Conservation (phyloP, 2,113 vertebrate species). For the Neogobius melanostomus region DNA sequence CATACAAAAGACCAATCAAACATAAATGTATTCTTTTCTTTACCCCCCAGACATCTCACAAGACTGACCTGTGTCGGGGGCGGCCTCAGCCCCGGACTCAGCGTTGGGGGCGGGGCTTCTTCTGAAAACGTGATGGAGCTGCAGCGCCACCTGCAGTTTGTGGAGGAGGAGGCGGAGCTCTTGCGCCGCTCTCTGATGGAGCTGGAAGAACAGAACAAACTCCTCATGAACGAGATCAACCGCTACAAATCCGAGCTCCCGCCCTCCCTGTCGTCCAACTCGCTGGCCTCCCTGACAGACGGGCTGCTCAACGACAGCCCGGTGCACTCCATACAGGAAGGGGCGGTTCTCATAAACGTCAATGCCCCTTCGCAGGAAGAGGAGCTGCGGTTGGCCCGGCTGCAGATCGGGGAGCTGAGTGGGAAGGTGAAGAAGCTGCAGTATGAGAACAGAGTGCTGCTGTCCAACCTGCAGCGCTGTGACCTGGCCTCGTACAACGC, state of each 20-base stretch:
- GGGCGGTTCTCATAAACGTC: slow-evolving; percentile 84
- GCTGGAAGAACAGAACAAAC: slow-evolving; percentile 97
- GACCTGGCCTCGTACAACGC: slow-evolving; percentile 91
- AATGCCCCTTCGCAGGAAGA: slow-evolving; percentile 80
- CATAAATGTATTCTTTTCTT: background rate
- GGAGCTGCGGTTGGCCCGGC: slow-evolving; percentile 85
- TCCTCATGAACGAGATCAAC: slow-evolving; percentile 91
- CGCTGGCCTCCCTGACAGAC: slow-evolving; percentile 47
- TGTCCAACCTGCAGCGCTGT: slow-evolving; percentile 95
- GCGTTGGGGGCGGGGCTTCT: slow-evolving; percentile 70
- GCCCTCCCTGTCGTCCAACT: slow-evolving; percentile 63
- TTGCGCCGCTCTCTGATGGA: slow-evolving; percentile 91
- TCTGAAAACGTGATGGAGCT: slow-evolving; percentile 90
- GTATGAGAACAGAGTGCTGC: slow-evolving; percentile 94
- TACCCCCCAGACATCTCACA: slow-evolving; percentile 54
- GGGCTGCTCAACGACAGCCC: slow-evolving; percentile 58
- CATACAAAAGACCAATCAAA: too few species aligned
- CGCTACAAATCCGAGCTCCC: slow-evolving; percentile 90
- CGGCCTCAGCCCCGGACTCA: slow-evolving; percentile 29
- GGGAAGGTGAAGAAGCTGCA: slow-evolving; percentile 99
- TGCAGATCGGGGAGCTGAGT: slow-evolving; percentile 91
- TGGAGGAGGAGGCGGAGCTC: slow-evolving; percentile 97
- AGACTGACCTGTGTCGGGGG: slow-evolving; percentile 49
- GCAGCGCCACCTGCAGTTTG: slow-evolving; percentile 94
- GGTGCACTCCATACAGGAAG: slow-evolving; percentile 74